Percentiles rank a stretch among this genome's conserved stretches.
These are phyloP conservation scores for Haliaeetus leucogaster DNA, from an alignment of 2,113 vertebrate genomes.

Conservation along the genomic window DNA sequence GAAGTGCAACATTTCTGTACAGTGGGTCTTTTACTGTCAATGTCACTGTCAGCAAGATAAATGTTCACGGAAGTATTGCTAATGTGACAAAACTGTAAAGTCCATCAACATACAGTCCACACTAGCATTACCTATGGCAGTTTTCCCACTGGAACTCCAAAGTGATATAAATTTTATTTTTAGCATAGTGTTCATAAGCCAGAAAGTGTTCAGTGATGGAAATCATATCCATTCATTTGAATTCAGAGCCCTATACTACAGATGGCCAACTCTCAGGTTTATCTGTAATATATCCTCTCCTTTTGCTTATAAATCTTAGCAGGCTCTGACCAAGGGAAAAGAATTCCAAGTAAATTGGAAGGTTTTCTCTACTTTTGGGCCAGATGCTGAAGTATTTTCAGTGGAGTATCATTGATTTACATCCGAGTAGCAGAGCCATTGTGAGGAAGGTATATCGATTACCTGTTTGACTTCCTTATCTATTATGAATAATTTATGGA, in stretches of 20 bases:
- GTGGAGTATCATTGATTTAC: not conserved
- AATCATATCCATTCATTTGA: not conserved
- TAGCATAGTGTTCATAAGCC: not conserved
- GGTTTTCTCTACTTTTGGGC: not conserved
- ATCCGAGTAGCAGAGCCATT: not conserved
- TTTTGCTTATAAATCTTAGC: not conserved
- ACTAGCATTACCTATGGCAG: not conserved
- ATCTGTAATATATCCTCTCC: not conserved
- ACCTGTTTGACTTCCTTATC: not conserved
- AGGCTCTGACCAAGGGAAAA: not conserved
- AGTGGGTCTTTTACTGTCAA: not conserved
- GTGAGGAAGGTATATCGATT: not conserved
- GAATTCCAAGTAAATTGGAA: not conserved
- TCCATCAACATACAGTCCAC: not conserved
- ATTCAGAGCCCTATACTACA: not conserved
- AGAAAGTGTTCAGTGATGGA: not conserved
- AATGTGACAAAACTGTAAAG: constrained; percentile 27
- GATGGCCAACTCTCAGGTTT: not conserved
- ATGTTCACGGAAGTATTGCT: not conserved
- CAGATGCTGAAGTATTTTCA: not conserved
- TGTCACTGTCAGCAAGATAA: constrained; percentile 8
- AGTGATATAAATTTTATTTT: constrained; percentile 6
- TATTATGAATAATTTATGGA: not conserved
- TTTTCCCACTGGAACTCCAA: not conserved
- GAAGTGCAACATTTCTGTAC: not conserved